Base-by-base conservation (phyloP, 2,888 invertebrate genomes). In the Phortica magna region DNA sequence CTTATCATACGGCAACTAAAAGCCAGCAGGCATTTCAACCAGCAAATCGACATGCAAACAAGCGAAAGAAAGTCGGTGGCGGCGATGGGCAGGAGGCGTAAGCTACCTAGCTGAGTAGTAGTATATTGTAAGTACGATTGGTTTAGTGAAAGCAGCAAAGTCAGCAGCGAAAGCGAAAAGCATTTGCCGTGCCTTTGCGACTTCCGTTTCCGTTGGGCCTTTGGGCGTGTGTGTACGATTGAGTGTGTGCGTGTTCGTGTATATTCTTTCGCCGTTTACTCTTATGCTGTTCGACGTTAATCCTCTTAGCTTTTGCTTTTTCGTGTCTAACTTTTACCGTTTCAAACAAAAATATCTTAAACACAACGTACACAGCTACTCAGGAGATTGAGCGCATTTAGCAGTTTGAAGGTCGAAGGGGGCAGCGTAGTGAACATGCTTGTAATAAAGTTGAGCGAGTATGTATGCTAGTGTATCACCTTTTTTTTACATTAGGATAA, bases 261-360 rank as follows among this genome's bases (percentile, higher is more conserved):
- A n/a, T 73, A 57, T 41, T 48, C 17, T 72, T 79, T 71, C 72
- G 10, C 67, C 68, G 55, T 73, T 70, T 80, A 79, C 75, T 17
- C 72, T 31, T 39, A 59, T 72, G 67, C 77, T 75, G 55, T 55
- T 61, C 31, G 55, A 53, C 53, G 2, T 57, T 85, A 85, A 85
- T 83, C 85, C 78, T 84, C 85, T 85, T 85, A 85, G 77, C 81
- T 79, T 78, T 75, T 48, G 80, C 79, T 83, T 80, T 83, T 83
- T 81, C 81, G 65, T 78, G 78, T 77, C 84, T 84, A 87, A 85
- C 85, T 87, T 86, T 86, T 83, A 82, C 81, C 87, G 81, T 87
- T 85, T 83, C 80, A 76, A 83, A 71, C 70, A 55, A 71, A 71
- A 55, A 31, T 80, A 83, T 79, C 85, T 87, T 84, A 77, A 80